These are phyloP conservation scores for Nixonia krombeini DNA, from an alignment of 1,140 invertebrate species.

Conservation along the genomic window DNA sequence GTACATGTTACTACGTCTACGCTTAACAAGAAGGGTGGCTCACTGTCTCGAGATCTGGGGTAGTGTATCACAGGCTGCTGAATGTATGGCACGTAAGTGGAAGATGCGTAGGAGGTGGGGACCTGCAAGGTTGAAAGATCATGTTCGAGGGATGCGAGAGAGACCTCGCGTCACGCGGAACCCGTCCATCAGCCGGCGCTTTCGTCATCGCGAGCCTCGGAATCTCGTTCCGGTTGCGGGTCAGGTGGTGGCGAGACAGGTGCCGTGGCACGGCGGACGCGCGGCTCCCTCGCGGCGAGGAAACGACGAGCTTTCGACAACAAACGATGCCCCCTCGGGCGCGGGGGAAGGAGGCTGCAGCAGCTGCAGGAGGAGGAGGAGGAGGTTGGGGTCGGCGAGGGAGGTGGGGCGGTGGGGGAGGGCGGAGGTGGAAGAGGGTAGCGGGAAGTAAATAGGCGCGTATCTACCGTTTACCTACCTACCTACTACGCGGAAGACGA, in stretches of 20 bases:
- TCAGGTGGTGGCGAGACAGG: conserved; percentile 54
- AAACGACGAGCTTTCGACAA: too few relatives aligned
- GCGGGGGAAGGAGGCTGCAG: conserved; percentile 7
- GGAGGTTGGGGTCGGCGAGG: conserved; percentile 11
- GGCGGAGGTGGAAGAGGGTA: conserved; percentile 46
- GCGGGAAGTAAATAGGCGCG: conserved; percentile 43
- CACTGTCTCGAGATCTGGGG: conserved; percentile 50
- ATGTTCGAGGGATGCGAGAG: conserved; percentile 19
- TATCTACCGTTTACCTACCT: conserved; percentile 52
- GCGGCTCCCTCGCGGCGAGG: too few relatives aligned
- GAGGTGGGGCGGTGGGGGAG: too few relatives aligned
- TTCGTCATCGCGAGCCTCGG: conserved; percentile 61
- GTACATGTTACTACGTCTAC: conserved; percentile 47
- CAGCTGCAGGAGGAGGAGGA: neutral
- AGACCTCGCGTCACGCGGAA: conserved; percentile 29
- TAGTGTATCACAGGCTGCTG: conserved; percentile 66
- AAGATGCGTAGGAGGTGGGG: conserved; percentile 49
- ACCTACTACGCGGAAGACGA: conserved; percentile 63
- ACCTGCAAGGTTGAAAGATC: conserved; percentile 47
- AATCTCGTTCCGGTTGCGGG: conserved; percentile 52
- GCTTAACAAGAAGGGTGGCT: conserved; percentile 41
- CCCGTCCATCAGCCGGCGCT: conserved; percentile 42
- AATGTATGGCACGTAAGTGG: conserved; percentile 64
- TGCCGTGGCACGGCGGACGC: too few relatives aligned
- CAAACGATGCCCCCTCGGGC: neutral